These are phyloP conservation scores for Erannis defoliaria DNA, from an alignment of 2,888 invertebrate genomes.

Conservation along the genomic window DNA sequence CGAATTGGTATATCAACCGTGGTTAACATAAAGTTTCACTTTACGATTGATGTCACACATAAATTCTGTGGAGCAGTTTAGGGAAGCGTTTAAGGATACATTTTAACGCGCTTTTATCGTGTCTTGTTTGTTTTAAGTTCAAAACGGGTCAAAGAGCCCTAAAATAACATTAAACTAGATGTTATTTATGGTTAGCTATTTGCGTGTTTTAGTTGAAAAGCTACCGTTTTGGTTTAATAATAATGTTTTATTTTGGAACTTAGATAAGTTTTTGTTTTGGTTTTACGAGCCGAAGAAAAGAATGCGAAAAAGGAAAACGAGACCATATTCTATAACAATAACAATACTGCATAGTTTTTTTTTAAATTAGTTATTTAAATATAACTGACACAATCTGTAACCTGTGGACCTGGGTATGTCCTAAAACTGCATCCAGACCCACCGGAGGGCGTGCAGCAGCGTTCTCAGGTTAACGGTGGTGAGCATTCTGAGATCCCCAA, in stretches of 20 bases:
- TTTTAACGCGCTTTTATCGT: constrained; percentile 34
- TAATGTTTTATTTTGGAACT: not conserved
- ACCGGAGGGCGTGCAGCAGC: no score
- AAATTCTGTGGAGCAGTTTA: constrained; percentile 34
- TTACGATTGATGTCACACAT: constrained; percentile 44
- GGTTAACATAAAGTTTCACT: constrained; percentile 45
- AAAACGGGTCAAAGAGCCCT: constrained; percentile 25
- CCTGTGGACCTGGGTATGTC: no score
- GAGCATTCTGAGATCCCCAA: no score
- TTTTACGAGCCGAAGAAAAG: no score
- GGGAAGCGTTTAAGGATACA: constrained; percentile 12
- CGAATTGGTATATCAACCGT: constrained; percentile 49
- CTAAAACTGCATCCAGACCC: no score
- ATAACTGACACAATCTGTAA: no score
- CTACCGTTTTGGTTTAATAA: not conserved
- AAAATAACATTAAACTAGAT: constrained; percentile 20
- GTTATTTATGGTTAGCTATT: constrained; percentile 18
- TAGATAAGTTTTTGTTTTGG: not conserved
- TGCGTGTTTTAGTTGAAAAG: not conserved
- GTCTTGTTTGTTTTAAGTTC: constrained; percentile 36
- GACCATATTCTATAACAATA: not conserved
- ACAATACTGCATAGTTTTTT: no score
- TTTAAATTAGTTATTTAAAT: no score
- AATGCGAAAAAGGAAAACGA: no score
- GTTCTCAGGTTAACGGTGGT: no score